Evolutionary conservation across 2,113 vertebrate genomes (phyloP).

Genomic region (Pavo muticus): DNA sequence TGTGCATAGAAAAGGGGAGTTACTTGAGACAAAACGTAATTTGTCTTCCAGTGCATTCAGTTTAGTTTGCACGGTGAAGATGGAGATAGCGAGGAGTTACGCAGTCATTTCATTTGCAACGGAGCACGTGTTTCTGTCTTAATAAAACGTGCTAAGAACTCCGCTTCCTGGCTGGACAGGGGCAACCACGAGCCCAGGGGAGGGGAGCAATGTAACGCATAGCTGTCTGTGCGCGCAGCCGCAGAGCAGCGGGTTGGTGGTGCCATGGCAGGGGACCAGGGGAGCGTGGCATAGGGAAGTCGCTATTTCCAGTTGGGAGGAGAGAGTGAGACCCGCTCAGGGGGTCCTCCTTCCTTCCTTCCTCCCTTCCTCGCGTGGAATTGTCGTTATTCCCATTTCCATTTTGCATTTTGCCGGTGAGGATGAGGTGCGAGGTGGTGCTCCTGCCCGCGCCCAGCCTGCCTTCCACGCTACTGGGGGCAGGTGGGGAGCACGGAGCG

Average conservation of each 20-base stretch:
- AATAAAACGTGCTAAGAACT: slow-evolving; percentile 15
- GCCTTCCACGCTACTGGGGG: neutral
- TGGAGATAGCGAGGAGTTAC: neutral
- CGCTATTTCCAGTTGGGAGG: neutral
- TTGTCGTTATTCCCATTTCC: neutral
- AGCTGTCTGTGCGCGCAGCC: neutral
- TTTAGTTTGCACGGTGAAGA: neutral
- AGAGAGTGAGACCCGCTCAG: neutral
- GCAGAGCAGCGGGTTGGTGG: neutral
- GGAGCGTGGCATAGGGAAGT: neutral
- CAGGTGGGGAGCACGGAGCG: neutral
- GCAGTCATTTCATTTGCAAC: neutral
- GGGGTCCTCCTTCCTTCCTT: neutral
- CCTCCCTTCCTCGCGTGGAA: neutral
- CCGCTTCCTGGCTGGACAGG: neutral
- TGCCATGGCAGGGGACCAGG: neutral
- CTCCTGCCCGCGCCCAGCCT: neutral
- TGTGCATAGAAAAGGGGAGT: neutral
- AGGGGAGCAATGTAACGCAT: neutral
- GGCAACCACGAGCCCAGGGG: neutral
- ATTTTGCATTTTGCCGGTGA: neutral
- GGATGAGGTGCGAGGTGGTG: neutral
- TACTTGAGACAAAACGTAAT: neutral
- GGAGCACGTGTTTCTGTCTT: neutral
- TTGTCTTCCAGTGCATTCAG: neutral